Evolutionary conservation across 2,113 vertebrate genomes (phyloP).

Genomic region (Telmatochromis sp.): DNA sequence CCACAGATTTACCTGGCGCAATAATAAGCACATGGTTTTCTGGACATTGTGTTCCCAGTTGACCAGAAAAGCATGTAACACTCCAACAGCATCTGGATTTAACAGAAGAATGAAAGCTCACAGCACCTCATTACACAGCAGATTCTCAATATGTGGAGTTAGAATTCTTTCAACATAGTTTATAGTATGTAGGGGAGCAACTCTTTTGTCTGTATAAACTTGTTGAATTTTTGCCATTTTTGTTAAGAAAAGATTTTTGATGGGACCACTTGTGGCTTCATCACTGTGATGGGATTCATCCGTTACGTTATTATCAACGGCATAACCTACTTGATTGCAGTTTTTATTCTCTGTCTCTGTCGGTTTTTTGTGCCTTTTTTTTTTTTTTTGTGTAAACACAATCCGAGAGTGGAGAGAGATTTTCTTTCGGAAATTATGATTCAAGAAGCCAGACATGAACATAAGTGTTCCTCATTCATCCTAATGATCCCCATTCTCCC

Average conservation of each 20-base stretch:
- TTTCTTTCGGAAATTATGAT: background rate
- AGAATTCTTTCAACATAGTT: background rate
- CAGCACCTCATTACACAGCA: background rate
- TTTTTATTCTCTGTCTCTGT: background rate
- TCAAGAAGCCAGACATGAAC: background rate
- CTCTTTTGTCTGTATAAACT: background rate
- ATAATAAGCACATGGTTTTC: background rate
- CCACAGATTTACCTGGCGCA: background rate
- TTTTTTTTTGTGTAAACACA: background rate
- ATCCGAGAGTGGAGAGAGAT: background rate
- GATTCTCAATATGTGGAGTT: background rate
- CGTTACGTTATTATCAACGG: background rate
- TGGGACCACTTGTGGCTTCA: background rate
- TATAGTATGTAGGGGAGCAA: background rate
- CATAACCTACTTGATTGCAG: background rate
- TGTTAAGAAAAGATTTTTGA: background rate
- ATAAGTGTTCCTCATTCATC: conserved; percentile 20
- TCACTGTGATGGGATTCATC: background rate
- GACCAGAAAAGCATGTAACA: background rate
- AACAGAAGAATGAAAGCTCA: background rate
- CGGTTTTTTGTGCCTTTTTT: background rate
- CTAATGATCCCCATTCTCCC: conserved; percentile 12
- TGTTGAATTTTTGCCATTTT: background rate
- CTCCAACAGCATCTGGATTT: background rate
- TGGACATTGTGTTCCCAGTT: background rate